Percentiles rank a stretch among this genome's conserved stretches.
phyloP scores from a whole-genome alignment of 2,797 vertebrate species.

The Smutsia temminckii region DNA sequence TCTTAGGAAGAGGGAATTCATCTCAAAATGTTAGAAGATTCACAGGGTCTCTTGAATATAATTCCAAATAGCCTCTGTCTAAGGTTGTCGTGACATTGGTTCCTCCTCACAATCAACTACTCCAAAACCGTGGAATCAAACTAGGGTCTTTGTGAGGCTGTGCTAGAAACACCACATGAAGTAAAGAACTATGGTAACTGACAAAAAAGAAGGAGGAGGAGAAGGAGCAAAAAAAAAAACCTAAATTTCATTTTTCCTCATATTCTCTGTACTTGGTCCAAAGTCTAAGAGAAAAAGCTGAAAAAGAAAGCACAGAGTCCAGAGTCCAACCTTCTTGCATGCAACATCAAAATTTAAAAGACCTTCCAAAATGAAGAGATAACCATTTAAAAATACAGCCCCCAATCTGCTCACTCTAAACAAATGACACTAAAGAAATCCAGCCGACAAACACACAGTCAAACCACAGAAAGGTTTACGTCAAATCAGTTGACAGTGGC shows the following conservation, averaged over 20 bases:
- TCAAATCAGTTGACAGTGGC: not conserved
- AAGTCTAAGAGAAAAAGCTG: not conserved
- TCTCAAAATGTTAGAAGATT: not conserved
- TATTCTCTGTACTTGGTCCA: not conserved
- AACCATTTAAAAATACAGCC: not conserved
- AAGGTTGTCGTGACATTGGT: not conserved
- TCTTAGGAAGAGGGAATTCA: not conserved
- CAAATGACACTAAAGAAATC: constrained; percentile 14
- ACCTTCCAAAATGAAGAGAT: not conserved
- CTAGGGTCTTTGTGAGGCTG: not conserved
- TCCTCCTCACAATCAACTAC: not conserved
- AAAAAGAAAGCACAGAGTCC: not conserved
- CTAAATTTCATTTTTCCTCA: not conserved
- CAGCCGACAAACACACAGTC: not conserved
- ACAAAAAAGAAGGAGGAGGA: not conserved
- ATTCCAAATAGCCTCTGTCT: not conserved
- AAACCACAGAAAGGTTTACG: not conserved
- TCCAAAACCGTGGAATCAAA: not conserved
- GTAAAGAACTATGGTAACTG: not conserved
- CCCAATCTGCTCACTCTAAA: not conserved
- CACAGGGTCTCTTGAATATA: not conserved
- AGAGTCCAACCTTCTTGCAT: not conserved
- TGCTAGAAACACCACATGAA: not conserved
- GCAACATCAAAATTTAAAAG: not conserved
- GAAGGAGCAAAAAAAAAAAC: not conserved